Percentiles rank a stretch among this genome's conserved stretches.
These are phyloP conservation scores for Drosophila ohnishii DNA, from an alignment of 1,140 invertebrate genomes.

Conservation along the genomic window DNA sequence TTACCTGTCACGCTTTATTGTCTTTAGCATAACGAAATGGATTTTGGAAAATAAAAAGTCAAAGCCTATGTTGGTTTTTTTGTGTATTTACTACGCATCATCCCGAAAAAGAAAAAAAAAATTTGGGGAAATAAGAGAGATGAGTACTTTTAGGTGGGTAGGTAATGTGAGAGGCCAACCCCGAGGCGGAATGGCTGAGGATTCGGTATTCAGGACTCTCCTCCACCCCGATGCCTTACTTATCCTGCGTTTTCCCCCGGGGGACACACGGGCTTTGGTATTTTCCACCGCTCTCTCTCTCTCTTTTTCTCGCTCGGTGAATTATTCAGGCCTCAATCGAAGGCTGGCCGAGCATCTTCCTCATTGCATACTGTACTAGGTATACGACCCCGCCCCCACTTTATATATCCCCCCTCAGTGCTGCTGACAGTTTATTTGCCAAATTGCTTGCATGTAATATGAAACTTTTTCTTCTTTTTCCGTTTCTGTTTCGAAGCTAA, in stretches of 20 bases:
- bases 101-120: background rate
- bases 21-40: constrained; percentile 55
- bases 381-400: background rate
- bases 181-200: constrained; percentile 30
- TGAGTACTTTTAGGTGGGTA: constrained; percentile 21
- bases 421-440: constrained; percentile 80
- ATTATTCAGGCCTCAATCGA: constrained; percentile 73
- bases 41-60: constrained; percentile 34
- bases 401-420: constrained; percentile 17
- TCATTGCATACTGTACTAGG: constrained; percentile 5
- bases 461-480: constrained; percentile 64
- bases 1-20: constrained; percentile 80
- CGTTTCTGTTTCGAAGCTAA: constrained; percentile 52
- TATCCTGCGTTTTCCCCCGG: constrained; percentile 64
- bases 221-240: constrained; percentile 45
- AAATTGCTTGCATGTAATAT: constrained; percentile 78
- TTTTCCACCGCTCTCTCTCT: constrained; percentile 31
- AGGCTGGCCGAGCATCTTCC: constrained; percentile 53
- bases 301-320: constrained; percentile 36
- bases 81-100: constrained; percentile 3
- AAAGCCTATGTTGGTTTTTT: constrained; percentile 5
- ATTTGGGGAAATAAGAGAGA: constrained; percentile 8
- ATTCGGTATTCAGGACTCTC: constrained; percentile 11
- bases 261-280: constrained; percentile 58
- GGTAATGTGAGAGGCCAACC: constrained; percentile 58